Evolutionary conservation across 2,113 vertebrate genomes (phyloP).

Genomic region (Phocoena sinus): DNA sequence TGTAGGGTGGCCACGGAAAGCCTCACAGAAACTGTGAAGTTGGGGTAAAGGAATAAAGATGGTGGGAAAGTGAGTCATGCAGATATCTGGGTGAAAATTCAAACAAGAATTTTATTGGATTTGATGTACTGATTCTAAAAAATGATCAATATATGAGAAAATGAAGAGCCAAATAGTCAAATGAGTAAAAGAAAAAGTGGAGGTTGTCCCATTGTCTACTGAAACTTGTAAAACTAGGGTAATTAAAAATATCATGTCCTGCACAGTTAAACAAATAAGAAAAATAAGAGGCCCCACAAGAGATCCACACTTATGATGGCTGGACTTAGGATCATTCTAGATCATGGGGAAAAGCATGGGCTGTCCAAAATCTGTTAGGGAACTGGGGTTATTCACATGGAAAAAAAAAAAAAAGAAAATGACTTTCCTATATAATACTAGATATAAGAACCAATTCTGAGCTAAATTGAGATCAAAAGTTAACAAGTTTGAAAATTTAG

Average conservation of each 20-base stretch:
- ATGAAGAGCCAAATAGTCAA: not conserved
- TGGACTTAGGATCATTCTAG: not conserved
- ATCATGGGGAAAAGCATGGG: not conserved
- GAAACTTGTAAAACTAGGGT: not conserved
- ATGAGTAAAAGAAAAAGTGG: not conserved
- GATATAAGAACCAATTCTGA: not conserved
- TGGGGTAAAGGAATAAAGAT: not conserved
- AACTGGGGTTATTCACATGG: not conserved
- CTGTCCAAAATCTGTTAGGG: too few species aligned
- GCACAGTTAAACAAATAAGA: not conserved
- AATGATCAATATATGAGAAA: not conserved
- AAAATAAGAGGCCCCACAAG: too few species aligned
- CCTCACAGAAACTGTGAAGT: not conserved
- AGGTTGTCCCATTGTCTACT: not conserved
- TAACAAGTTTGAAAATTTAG: not conserved
- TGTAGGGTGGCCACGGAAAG: not conserved
- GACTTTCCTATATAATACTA: not conserved
- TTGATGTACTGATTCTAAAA: not conserved
- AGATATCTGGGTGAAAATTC: not conserved
- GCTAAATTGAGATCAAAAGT: not conserved
- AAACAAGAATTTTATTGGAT: not conserved
- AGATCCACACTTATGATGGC: accelerated
- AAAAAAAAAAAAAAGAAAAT: not conserved
- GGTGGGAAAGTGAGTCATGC: not conserved
- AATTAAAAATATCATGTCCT: not conserved